Evolutionary conservation across 2,113 vertebrate genomes (phyloP), one percentile per base, ranked within the genome.

Genomic region (Boulengeromyrus knoepffleri): DNA sequence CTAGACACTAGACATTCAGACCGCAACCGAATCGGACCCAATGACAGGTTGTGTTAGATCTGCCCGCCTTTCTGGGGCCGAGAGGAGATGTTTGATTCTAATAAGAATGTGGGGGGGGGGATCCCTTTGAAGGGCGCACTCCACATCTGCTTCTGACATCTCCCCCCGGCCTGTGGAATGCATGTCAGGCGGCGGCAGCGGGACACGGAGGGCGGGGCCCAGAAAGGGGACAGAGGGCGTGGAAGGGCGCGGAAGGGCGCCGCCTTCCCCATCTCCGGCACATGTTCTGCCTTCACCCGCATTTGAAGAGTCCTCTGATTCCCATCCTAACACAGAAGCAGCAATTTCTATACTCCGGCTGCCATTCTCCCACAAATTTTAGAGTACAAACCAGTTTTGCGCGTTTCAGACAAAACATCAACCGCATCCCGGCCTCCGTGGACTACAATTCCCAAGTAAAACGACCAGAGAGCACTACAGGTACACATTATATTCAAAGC

Each of bases 141-240:
- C 17, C 39, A 70, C 88, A 88, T 90, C 88, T 88, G 88, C 74
- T 88, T 84, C 49, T 17, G 45, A 62, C 85, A 86, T 62, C 88
- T 77, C 47, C 31, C 74, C 83, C 24, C 21, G 45, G 89, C 3
- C 31, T 5, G 31, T 39, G 53, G 80, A 89, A 86, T 89, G 39
- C 50, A n/a, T 50, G n/a, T 13, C 70, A n/a, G 27, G 13, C 15
- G 5, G 27, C 31, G 31, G 5, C 31, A 13, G 27, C 4, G 1
- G 12, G 31, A 58, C 56, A 24, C 21, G 10, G 31, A 17, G 70
- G 31, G 24, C n/a, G 2, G 62, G 12, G 49, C 49, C 49, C 12
- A 49, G 49, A 49, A 49, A 49, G 1, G 13, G 50, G 50, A 52
- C 50, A 4, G 50, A 17, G 50, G 50, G 13, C 13, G 3, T 1